A percentile compares a stretch with the other conserved stretches of the same genome.
These are phyloP conservation scores for Odontophorus gujanensis DNA, from an alignment of 2,113 vertebrate genomes.

Conservation along the genomic window DNA sequence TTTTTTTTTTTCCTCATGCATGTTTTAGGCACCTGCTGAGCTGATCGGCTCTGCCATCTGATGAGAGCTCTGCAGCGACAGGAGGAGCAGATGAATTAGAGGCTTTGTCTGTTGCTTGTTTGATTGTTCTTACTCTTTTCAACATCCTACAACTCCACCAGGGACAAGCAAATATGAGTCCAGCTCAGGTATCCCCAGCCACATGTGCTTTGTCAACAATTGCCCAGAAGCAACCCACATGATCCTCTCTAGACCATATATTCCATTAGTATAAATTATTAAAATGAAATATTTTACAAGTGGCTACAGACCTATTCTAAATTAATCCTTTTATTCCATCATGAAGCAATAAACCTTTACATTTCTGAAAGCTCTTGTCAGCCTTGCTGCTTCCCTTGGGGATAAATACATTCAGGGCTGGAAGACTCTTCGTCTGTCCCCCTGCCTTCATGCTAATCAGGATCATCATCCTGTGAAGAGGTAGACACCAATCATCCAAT, in stretches of 20 bases:
- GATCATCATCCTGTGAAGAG: not conserved
- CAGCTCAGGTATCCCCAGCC: not conserved
- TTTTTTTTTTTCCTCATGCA: not conserved
- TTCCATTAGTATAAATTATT: slow-evolving; percentile 77
- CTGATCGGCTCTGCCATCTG: slow-evolving; percentile 27
- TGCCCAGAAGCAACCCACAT: not conserved
- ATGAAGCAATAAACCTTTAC: slow-evolving; percentile 66
- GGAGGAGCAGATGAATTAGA: slow-evolving; percentile 44
- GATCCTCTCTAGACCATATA: slow-evolving; percentile 10
- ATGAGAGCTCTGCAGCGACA: not conserved
- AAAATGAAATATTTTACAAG: slow-evolving; percentile 70
- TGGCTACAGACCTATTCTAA: slow-evolving; percentile 49
- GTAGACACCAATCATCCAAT: slow-evolving; percentile 35
- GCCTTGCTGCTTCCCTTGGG: slow-evolving; percentile 3
- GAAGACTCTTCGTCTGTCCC: not conserved
- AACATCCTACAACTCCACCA: slow-evolving; percentile 23
- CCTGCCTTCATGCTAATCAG: slow-evolving; percentile 59
- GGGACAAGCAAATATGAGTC: slow-evolving; percentile 11
- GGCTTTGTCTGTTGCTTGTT: slow-evolving; percentile 37
- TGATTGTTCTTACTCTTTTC: not conserved
- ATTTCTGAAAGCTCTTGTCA: slow-evolving; percentile 53
- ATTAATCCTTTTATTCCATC: slow-evolving; percentile 69
- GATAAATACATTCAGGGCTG: slow-evolving; percentile 56
- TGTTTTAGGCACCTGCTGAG: slow-evolving; percentile 54
- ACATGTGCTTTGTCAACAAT: slow-evolving; percentile 26